A percentile compares a stretch with the other conserved stretches of the same genome.
Evolutionary conservation across 2,113 vertebrate genomes (phyloP).

Genomic region (Lichenostomus cassidix): DNA sequence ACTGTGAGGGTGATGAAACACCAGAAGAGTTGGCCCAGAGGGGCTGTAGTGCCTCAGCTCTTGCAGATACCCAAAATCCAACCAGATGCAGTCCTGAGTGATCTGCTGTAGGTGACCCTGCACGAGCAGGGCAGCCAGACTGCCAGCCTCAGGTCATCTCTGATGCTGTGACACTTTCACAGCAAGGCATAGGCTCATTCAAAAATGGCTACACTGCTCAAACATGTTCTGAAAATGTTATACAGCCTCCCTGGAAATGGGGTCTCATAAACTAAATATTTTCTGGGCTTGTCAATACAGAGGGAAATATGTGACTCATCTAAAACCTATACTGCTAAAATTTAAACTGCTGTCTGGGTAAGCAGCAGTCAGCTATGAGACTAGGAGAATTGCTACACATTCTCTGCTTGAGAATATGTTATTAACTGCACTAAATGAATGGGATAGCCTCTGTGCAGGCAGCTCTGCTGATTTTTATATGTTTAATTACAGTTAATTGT

Average conservation of each 20-base stretch:
- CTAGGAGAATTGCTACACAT: neutral
- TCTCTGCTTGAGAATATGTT: neutral
- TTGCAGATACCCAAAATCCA: neutral
- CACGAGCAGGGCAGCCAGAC: neutral
- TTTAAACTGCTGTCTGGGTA: neutral
- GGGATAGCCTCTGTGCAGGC: fast-evolving
- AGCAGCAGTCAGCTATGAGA: fast-evolving
- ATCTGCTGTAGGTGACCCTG: neutral
- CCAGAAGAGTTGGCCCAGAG: neutral
- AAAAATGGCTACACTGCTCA: neutral
- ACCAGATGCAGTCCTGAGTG: neutral
- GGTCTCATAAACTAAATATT: neutral
- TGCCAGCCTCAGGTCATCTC: neutral
- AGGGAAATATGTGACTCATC: neutral
- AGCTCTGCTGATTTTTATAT: neutral
- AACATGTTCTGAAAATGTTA: neutral
- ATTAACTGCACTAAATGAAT: neutral
- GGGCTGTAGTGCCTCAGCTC: neutral
- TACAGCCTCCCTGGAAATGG: neutral
- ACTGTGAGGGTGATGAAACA: neutral
- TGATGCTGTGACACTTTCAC: neutral
- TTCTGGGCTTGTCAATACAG: neutral
- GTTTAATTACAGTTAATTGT: neutral
- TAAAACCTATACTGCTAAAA: neutral
- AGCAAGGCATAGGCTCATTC: neutral